A percentile compares a stretch with the other conserved stretches of the same genome.
Evolutionary conservation across 2,113 vertebrate species (phyloP).

Genomic region (Nycticebus coucang): DNA sequence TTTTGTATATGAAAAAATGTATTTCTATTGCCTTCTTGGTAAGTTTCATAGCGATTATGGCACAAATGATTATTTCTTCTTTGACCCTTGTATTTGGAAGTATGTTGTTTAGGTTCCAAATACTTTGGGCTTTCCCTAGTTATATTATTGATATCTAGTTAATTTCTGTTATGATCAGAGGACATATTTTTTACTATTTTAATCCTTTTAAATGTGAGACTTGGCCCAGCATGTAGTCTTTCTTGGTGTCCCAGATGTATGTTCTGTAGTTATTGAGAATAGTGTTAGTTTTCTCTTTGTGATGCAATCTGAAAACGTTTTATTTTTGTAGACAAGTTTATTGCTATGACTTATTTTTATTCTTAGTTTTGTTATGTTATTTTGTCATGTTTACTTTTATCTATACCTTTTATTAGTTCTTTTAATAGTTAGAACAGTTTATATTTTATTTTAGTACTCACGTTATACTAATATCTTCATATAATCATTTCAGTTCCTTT

Average conservation of each 20-base stretch:
- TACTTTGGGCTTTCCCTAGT: not conserved
- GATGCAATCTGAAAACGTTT: not conserved
- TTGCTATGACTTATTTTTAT: not conserved
- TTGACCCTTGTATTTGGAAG: not conserved
- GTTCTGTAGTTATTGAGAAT: not conserved
- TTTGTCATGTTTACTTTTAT: not conserved
- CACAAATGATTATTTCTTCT: not conserved
- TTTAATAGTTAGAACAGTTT: not conserved
- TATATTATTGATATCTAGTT: not conserved
- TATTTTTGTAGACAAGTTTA: not conserved
- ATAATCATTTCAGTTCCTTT: not conserved
- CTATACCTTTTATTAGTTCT: conserved; percentile 34
- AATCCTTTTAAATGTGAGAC: not conserved
- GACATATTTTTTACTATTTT: not conserved
- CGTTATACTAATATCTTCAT: not conserved
- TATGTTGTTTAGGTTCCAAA: not conserved
- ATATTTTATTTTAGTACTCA: not conserved
- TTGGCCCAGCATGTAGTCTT: not conserved
- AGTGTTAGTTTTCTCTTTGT: not conserved
- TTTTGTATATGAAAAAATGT: not conserved
- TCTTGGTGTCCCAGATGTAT: not conserved
- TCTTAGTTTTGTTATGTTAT: not conserved
- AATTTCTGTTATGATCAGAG: not conserved
- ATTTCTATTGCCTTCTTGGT: not conserved
- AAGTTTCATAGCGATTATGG: not conserved